A percentile compares a stretch with the other conserved stretches of the same genome.
Conservation (phyloP, 2,888 invertebrate species). For the Arrhopalites spinosus region DNA sequence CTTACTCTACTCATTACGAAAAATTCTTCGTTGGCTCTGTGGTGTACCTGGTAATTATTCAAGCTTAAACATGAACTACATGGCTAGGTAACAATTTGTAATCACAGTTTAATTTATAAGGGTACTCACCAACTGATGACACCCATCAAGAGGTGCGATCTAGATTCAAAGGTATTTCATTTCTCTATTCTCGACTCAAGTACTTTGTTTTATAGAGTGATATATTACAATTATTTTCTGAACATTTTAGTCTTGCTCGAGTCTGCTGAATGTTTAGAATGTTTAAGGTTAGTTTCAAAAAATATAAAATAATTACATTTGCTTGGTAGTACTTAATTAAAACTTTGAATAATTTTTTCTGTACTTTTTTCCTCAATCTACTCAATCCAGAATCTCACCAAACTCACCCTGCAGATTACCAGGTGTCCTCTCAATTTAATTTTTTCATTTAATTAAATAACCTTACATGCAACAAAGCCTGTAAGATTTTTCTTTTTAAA, state of each 20-base stretch:
- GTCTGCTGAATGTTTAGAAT: conserved; percentile 30
- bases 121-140: background rate
- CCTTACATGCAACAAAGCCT: background rate
- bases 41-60: background rate
- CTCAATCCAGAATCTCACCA: too few species aligned
- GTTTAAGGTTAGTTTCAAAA: conserved; percentile 16
- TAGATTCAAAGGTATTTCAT: conserved; percentile 25
- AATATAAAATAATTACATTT: too few species aligned
- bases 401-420: too few species aligned
- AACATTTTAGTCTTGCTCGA: conserved; percentile 19
- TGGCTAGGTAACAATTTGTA: background rate
- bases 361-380: too few species aligned
- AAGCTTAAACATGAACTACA: background rate
- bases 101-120: conserved; percentile 12
- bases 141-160: conserved; percentile 17
- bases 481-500: background rate
- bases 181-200: background rate
- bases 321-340: background rate
- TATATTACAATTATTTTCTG: background rate
- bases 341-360: too few species aligned
- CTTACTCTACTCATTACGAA: conserved; percentile 11
- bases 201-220: background rate
- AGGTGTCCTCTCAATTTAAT: too few species aligned
- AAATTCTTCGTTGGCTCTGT: conserved; percentile 26
- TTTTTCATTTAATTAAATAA: too few species aligned